These are phyloP conservation scores for Buceros bicornis DNA, from an alignment of 2,797 vertebrate species.

Conservation along the genomic window DNA sequence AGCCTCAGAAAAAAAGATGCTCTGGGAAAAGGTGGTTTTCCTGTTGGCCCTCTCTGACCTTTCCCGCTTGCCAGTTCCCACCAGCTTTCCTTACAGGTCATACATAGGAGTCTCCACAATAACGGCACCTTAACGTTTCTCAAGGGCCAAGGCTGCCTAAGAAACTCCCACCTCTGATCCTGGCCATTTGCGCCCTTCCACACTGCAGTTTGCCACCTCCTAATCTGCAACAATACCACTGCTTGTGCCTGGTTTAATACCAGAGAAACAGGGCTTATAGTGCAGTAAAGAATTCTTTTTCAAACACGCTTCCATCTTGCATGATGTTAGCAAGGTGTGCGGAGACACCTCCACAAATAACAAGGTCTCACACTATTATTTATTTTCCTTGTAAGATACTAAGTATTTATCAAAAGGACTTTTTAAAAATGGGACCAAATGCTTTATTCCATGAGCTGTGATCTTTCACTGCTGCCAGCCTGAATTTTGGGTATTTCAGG, in stretches of 20 bases:
- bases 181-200: background rate
- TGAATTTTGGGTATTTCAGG: background rate
- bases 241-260: background rate
- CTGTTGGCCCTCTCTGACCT: background rate
- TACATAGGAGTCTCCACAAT: background rate
- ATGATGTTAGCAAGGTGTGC: background rate
- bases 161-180: background rate
- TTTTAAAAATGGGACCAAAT: background rate
- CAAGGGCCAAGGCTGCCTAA: background rate
- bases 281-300: background rate
- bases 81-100: background rate
- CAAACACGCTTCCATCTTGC: background rate
- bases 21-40: background rate
- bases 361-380: background rate
- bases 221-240: background rate
- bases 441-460: background rate
- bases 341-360: background rate
- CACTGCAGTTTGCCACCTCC: background rate
- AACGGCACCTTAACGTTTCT: background rate
- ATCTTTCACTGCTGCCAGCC: background rate
- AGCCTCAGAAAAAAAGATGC: background rate
- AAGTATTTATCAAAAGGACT: background rate
- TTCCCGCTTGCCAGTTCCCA: background rate
- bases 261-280: background rate
- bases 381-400: background rate